Base-by-base conservation (phyloP, 2,888 invertebrate genomes). In the Oscheius onirici region DNA sequence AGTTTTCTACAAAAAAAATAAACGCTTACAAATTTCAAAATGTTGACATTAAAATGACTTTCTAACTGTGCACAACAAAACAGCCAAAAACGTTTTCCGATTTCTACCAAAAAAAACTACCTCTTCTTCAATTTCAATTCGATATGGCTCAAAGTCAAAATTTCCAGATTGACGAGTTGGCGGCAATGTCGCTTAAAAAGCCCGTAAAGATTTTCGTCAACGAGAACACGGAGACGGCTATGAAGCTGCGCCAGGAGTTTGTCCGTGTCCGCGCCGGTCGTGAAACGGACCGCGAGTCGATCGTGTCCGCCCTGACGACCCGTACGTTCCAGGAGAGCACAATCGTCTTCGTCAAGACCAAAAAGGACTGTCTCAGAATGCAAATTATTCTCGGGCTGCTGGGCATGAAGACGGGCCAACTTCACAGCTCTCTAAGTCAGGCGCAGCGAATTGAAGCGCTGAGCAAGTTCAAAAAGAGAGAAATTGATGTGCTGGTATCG, bases 351-450 rank as follows among this genome's bases (percentile, higher is more conserved):
- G 95, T 97, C 40, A 95, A 94, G 89, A 99, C 97, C 0, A 97
- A 97, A 89, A 93, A 92, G 76, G 94, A 95, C 88, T 97, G 97
- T 1, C 97, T 97, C 89, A 90, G 95, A 15, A 89, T 99, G 79
- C 95, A 96, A 87, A 93, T 99, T 70, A 90, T 97, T 0, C 89
- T 99, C 1, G 96, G 96, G 0, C 89, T 99, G 63, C 89, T 97
- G 41, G 95, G 95, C 0, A 90, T 97, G 1, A 93, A 93, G 89
- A 55, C 76, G 8, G 93, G 92, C 0, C 97, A 99, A 88, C 91
- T 99, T 61, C 99, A 99, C 88, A 96, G 97, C 0, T 95, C 96
- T 85, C 90, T 99, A 28, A 93, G 94, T n/a, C 99, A 99, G 89
- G 93, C 94, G 0, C 95, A 90, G 88, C 79, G 86, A 65, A 81